Conservation (phyloP, 2,888 invertebrate genomes). For the Andrena camellia region DNA sequence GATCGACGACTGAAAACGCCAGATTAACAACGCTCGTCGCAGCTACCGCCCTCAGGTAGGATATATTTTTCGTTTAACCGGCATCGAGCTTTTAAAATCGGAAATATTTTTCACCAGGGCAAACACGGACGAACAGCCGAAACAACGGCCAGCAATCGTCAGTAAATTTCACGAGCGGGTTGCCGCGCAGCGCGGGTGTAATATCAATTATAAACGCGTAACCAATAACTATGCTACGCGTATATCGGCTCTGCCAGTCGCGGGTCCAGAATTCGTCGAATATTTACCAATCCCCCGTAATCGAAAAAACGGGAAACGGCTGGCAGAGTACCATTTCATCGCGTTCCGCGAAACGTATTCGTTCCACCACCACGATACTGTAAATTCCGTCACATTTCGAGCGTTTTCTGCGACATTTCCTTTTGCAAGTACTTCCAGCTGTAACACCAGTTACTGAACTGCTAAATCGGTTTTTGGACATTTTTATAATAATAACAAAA, state of each 20-base stretch:
- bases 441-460: neutral
- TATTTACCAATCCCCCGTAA: slow-evolving; percentile 70
- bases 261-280: slow-evolving; percentile 65
- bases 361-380: slow-evolving; percentile 32
- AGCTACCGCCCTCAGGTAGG: slow-evolving; percentile 21
- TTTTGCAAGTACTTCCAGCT: neutral
- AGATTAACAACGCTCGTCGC: slow-evolving; percentile 52
- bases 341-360: slow-evolving; percentile 67
- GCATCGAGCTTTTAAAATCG: slow-evolving; percentile 58
- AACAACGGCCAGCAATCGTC: slow-evolving; percentile 68
- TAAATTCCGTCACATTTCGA: slow-evolving; percentile 6
- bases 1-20: slow-evolving; percentile 38
- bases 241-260: slow-evolving; percentile 45
- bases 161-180: slow-evolving; percentile 65
- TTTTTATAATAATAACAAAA: too few relatives aligned
- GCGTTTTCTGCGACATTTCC: neutral
- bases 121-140: slow-evolving; percentile 57
- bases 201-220: slow-evolving; percentile 71
- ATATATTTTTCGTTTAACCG: slow-evolving; percentile 54
- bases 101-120: slow-evolving; percentile 60
- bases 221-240: slow-evolving; percentile 67
- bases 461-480: too few relatives aligned
- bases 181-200: slow-evolving; percentile 53
- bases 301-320: slow-evolving; percentile 59
- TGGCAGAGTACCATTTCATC: slow-evolving; percentile 64